Evolutionary conservation across 2,113 vertebrate species (phyloP).

Genomic region (Colius striatus): DNA sequence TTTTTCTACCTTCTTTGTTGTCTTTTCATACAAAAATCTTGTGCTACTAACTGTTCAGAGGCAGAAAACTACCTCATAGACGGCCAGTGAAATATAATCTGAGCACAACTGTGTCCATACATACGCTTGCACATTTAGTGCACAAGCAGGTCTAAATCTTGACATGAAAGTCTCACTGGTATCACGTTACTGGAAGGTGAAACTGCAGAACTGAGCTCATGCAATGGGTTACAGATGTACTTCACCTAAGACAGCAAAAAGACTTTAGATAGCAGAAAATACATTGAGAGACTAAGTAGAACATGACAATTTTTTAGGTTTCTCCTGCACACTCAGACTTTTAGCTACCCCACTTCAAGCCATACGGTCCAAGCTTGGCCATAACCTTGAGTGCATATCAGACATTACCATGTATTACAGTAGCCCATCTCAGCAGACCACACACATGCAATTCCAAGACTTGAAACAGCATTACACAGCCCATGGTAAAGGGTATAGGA

Average conservation of each 20-base stretch:
- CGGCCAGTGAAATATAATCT: not conserved
- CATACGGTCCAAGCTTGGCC: not conserved
- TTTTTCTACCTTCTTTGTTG: not conserved
- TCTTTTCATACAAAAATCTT: not conserved
- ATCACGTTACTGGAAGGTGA: not conserved
- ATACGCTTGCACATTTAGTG: not conserved
- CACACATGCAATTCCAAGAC: not conserved
- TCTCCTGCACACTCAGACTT: not conserved
- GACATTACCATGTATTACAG: not conserved
- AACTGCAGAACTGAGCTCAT: slow-evolving; percentile 31
- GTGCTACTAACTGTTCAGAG: not conserved
- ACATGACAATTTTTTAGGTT: not conserved
- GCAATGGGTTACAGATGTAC: not conserved
- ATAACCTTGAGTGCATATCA: not conserved
- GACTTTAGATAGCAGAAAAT: not conserved
- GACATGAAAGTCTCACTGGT: not conserved
- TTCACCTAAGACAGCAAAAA: not conserved
- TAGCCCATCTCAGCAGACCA: not conserved
- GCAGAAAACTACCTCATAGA: not conserved
- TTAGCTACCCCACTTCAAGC: not conserved
- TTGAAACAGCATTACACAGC: not conserved
- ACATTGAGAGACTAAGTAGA: not conserved
- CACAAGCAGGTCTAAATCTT: not conserved
- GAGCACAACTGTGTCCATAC: not conserved
- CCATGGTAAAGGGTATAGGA: not conserved